Base-by-base conservation (phyloP, 2,113 vertebrate genomes). In the Bostrychus sinensis region DNA sequence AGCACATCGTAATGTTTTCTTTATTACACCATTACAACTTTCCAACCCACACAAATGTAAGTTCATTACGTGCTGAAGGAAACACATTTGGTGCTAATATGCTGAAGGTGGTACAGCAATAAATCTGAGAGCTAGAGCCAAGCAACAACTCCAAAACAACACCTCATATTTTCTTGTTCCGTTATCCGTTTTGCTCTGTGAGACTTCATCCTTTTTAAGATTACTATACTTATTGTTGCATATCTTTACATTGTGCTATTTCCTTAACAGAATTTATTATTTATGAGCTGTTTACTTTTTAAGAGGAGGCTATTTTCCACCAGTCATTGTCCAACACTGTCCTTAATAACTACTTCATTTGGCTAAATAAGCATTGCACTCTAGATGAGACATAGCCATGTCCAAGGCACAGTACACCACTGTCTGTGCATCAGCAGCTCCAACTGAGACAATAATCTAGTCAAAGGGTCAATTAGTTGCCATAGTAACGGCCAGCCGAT, bases 31-130 rank as follows among this genome's bases (percentile, higher is more conserved):
- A 13, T 20, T 11, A 19, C 32, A 51, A 48, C 26, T 65, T 34
- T 32, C 41, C 43, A 56, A 63, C 53, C 30, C 20, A 56, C 32
- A 46, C 63, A 38, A 19, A 26, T 39, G 23, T 38, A 26, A 32
- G 16, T 67, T 56, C 66, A 60, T 68, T 59, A 59, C 10, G 17
- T 22, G 62, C 38, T 28, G 23, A 32, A 32, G 23, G 17, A 59
- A 68, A 30, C 56, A 68, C 66, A 60, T 68, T 68, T 59, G 13
- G 13, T 8, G 45, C 45, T 68, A 68, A 68, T 60, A 38, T 38
- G 42, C 64, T 38, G 55, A 56, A 42, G 5, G 16, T 14, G 17
- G 51, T 12, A 55, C 26, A 34, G 54, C 32, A 11, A 66, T 43
- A 46, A 66, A 66, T 66, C 53, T 56, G 11, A n/a, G 20, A 28